Evolutionary conservation across 2,797 vertebrate species (phyloP).

Genomic region (Helicolenus hilgendorfi): DNA sequence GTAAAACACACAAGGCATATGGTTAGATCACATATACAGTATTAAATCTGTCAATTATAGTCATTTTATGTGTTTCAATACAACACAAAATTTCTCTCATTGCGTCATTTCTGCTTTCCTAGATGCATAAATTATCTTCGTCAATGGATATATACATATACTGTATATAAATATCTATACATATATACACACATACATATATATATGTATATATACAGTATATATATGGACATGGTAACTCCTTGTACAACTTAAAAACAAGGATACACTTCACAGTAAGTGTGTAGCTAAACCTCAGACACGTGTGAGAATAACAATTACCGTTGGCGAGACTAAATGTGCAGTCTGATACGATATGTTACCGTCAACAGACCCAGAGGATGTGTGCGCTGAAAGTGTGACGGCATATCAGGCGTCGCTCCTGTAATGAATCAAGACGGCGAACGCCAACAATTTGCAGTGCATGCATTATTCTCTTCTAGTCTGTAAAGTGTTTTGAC

Average conservation of each 20-base stretch:
- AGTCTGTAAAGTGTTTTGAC: constrained; percentile 2
- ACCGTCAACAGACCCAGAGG: neutral
- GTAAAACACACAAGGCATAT: neutral
- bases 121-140: neutral
- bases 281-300: neutral
- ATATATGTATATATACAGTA: too few relatives aligned
- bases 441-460: constrained; percentile 14
- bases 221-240: too few relatives aligned
- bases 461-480: neutral
- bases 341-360: neutral
- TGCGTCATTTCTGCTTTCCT: neutral
- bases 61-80: neutral
- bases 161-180: too few relatives aligned
- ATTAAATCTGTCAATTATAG: neutral
- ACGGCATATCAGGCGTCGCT: neutral
- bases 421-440: constrained; percentile 33
- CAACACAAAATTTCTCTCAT: neutral
- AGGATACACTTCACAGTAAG: neutral
- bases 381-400: constrained; percentile 1
- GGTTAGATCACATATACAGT: neutral
- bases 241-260: neutral
- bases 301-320: neutral
- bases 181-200: too few relatives aligned
- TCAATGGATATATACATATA: neutral
- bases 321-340: neutral